A percentile compares a stretch with the other conserved stretches of the same genome.
Conservation (phyloP, 2,113 vertebrate genomes). For the Herpetotheres cachinnans region DNA sequence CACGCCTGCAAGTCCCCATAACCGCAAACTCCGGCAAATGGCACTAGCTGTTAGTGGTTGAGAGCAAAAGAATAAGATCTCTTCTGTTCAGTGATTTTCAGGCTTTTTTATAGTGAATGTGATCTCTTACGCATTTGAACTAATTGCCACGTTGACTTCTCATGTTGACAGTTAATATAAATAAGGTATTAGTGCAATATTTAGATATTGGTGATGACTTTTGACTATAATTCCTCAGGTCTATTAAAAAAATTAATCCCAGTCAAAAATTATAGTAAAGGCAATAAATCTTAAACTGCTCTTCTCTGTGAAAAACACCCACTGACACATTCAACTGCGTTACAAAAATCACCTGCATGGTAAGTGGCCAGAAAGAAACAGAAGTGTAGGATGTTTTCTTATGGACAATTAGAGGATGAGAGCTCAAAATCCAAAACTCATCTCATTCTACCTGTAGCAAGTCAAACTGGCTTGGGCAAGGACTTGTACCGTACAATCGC, state of each 20-base stretch:
- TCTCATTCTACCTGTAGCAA: not conserved
- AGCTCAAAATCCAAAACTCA: not conserved
- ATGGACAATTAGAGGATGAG: not conserved
- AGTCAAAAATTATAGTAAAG: not conserved
- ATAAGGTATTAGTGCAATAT: not conserved
- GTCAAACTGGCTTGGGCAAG: not conserved
- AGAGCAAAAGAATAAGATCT: not conserved
- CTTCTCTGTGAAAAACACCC: not conserved
- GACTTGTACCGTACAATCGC: not conserved
- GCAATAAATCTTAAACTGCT: not conserved
- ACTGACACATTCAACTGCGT: not conserved
- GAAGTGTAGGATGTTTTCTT: not conserved
- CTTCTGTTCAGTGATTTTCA: not conserved
- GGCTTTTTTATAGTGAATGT: not conserved
- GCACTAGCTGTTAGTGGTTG: not conserved
- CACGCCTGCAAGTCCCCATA: rapidly evolving
- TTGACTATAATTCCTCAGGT: not conserved
- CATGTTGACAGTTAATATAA: not conserved
- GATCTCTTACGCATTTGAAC: not conserved
- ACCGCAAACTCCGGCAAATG: not conserved
- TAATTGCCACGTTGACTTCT: not conserved
- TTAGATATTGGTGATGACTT: not conserved
- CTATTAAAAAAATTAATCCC: not conserved
- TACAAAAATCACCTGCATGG: not conserved
- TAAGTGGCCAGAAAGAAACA: not conserved